Conservation (phyloP, 2,797 vertebrate species). For the Podargus strigoides region DNA sequence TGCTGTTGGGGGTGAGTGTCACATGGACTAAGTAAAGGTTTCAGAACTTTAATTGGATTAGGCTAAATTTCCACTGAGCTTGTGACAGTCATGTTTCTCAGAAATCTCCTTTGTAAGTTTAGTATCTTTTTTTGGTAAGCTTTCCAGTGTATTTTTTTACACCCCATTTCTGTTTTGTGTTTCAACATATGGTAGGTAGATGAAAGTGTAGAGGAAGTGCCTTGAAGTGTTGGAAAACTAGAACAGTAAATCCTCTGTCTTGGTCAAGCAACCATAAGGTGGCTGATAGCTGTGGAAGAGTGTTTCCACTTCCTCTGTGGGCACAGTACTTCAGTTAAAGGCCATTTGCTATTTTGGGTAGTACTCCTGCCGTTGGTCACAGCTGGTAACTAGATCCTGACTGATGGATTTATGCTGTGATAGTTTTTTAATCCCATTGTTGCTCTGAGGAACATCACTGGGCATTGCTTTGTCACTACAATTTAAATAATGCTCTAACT, state of each 20-base stretch:
- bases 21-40: neutral
- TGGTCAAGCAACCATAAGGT: neutral
- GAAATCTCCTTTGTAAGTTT: neutral
- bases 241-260: neutral
- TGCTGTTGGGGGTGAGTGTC: neutral
- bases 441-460: neutral
- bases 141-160: neutral
- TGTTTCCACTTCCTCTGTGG: neutral
- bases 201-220: neutral
- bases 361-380: neutral
- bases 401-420: neutral
- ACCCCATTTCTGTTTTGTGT: neutral
- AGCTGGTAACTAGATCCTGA: neutral
- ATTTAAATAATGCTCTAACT: neutral
- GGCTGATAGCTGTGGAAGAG: neutral
- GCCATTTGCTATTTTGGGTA: neutral
- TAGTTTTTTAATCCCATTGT: neutral
- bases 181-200: neutral
- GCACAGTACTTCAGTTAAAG: neutral
- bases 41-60: neutral
- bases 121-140: neutral
- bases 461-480: neutral
- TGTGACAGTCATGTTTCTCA: neutral
- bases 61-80: slow-evolving; percentile 5
- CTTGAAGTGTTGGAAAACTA: neutral